These are phyloP conservation scores for Siderastrea radians DNA, from an alignment of 92 coral and sea anemone genomes.

Conservation along the genomic window DNA sequence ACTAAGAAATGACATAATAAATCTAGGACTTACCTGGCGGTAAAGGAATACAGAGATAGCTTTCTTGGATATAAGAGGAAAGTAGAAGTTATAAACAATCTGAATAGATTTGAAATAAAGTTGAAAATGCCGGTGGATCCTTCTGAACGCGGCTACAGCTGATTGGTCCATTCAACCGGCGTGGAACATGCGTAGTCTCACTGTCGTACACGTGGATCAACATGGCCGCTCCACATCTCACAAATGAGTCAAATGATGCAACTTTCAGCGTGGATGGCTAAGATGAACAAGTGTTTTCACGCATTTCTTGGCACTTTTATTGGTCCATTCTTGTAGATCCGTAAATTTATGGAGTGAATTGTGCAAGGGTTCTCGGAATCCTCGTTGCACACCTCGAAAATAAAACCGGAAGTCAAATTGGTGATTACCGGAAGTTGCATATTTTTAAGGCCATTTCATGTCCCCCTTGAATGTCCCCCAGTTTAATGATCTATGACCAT, in stretches of 20 bases:
- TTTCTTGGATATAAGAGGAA: background rate
- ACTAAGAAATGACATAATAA: background rate
- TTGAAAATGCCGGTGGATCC: conserved; percentile 75
- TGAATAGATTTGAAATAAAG: conserved; percentile 28
- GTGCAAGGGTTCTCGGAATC: background rate
- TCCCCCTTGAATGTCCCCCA: background rate
- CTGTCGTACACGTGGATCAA: conserved; percentile 78
- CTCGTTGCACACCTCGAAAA: background rate
- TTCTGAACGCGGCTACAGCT: conserved; percentile 99
- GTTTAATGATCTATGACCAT: no score
- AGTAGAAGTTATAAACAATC: conserved; percentile 18
- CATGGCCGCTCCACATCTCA: conserved; percentile 65
- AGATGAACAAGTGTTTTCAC: background rate
- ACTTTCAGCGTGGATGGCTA: background rate
- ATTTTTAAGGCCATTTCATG: background rate
- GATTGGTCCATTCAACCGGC: conserved; percentile 81
- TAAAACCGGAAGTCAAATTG: conserved; percentile 19
- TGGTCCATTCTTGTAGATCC: no score
- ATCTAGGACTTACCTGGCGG: conserved; percentile 15
- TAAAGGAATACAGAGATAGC: background rate
- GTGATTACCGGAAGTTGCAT: conserved; percentile 19
- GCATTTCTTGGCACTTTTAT: background rate
- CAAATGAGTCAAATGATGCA: conserved; percentile 40
- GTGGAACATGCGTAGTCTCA: conserved; percentile 63
- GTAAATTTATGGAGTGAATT: background rate